Evolutionary conservation across 2,797 vertebrate species (phyloP), one percentile per base, ranked within the genome.

Genomic region (Linurgus olivaceus): DNA sequence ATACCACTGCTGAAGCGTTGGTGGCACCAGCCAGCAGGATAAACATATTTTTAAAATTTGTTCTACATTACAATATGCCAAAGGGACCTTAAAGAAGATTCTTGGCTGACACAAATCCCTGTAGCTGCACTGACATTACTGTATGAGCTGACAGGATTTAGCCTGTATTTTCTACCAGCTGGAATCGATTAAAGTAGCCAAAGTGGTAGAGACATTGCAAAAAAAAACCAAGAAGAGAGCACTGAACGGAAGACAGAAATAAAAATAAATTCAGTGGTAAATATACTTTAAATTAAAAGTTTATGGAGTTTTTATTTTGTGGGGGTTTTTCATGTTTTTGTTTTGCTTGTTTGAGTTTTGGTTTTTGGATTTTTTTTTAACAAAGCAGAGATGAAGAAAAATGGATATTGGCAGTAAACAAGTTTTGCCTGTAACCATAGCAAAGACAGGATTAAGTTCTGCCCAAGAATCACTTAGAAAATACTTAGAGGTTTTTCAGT

Each of bases 141-240:
- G 31, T 68, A 78, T 8, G 54, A 96, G 67, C 73, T 62, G 54
- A 83, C 72, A 94, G 87, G 75, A 91, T 90, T 96, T 86, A 90
- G 81, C 54, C 84, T 68, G 44, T 17, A 45, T 91, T 93, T 92
- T 94, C 89, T 94, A 50, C 89, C 75, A 92, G 76, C 89, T 95
- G 81, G 79, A 91, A 80, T 35, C 0, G 1, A 97, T 95, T 86
- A 94, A 91, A 92, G 51, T 52, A 75, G 54, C 47, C 62, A 50
- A 67, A 89, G 54, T 61, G 63, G 44, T 47, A 61, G 21, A 86
- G 44, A 81, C 44, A 51, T 24, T 59, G 54, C 38, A 51, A 88
- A 77, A 87, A 87, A 75, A 81, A n/a, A 65, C 24, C 55, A 86
- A 71, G 45, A 86, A n/a, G 31, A 80, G 10, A 61, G 17, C 28